Evolutionary conservation across 2,113 vertebrate species (phyloP), one percentile per base, ranked within the genome.

Genomic region (Neolamprologus caudopunctatus): DNA sequence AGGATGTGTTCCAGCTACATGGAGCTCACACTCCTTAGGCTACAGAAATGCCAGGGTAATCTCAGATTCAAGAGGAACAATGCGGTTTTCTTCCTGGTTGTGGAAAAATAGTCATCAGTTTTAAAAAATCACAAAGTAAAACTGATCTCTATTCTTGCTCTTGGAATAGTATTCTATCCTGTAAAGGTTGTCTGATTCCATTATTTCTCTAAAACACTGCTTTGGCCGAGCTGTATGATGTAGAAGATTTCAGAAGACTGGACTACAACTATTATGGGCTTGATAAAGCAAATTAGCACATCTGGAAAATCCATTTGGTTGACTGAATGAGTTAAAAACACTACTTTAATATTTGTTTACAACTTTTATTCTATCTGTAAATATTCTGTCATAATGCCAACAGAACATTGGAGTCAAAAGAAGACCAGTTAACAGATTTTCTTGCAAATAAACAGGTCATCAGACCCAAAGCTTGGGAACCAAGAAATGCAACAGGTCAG

Each of bases 201-300:
- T 26, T 42, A 24, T 73, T 45, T 45, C 1, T 45, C 37, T 45
- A 47, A 75, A 47, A 75, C 24, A 28, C 21, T 75, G 40, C n/a
- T 26, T 42, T 42, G 37, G 37, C 37, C 2, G 0, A 42, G 0
- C 0, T 24, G n/a, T 16, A 24, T 42, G 66, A 42, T 26, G 13
- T 16, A 71, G 66, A 71, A 42, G 37, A 71, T 21, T 68, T 68
- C 33, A 40, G 40, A 75, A 45, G 68, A 75, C 40, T 47, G 37
- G 40, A 73, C 40, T 45, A 75, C 68, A 47, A 26, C 40, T 9
- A 75, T 47, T 47, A 47, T 21, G n/a, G 71, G 71, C 8, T 47
- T 19, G 42, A 75, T 1, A 75, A 47, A 9, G 42, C 24, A 28
- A 47, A 47, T 75, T 28, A 47, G 9, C 21, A 45, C 21, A 26